Evolutionary conservation across 2,888 invertebrate genomes (phyloP).

Genomic region (Alitta virens): DNA sequence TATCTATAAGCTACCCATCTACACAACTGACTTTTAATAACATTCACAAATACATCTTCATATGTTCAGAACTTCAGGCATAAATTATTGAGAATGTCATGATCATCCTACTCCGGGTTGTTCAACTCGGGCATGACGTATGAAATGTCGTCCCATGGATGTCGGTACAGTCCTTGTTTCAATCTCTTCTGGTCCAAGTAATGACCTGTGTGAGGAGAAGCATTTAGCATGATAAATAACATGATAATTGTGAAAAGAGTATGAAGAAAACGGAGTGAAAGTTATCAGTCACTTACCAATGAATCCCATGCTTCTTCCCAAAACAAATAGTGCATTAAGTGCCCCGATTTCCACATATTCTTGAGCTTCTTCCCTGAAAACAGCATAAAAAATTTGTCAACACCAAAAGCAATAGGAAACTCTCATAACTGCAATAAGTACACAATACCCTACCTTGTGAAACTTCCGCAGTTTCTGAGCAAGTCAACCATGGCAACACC

Average conservation of each 20-base stretch:
- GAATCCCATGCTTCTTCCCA: constrained; percentile 97
- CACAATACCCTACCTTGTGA: constrained; percentile 70
- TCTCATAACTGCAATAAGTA: too few species aligned
- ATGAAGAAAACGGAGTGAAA: too few species aligned
- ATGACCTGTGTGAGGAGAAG: constrained; percentile 66
- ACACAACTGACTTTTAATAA: too few species aligned
- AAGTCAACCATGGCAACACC: constrained; percentile 97
- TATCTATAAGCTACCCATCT: too few species aligned
- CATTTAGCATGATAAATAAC: not conserved
- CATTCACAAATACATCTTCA: too few species aligned
- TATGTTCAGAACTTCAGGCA: too few species aligned
- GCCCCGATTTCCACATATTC: constrained; percentile 97
- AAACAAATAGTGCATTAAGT: constrained; percentile 95
- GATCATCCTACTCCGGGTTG: not conserved
- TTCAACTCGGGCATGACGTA: constrained; percentile 74
- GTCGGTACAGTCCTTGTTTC: constrained; percentile 97
- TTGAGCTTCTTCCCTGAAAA: constrained; percentile 84
- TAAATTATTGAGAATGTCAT: too few species aligned
- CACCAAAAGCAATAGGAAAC: too few species aligned
- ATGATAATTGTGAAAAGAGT: too few species aligned
- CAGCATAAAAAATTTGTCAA: not conserved
- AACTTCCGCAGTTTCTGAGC: constrained; percentile 88
- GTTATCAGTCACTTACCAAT: constrained; percentile 66
- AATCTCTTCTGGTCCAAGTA: constrained; percentile 97
- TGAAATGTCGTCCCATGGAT: constrained; percentile 99